Base-by-base conservation (phyloP, 2,888 invertebrate species). In the Brenthis hecate region DNA sequence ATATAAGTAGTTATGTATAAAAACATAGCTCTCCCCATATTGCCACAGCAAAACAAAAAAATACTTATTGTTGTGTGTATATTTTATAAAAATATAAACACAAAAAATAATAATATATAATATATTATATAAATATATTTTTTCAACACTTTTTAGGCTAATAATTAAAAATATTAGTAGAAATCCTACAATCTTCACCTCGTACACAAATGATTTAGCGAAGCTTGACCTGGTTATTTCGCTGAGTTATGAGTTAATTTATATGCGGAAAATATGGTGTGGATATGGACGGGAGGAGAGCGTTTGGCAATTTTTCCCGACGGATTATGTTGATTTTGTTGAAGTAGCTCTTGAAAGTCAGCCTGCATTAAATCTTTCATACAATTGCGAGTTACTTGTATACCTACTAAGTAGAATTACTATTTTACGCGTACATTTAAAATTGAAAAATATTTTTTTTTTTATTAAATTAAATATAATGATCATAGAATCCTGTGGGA, bases 241-340 rank as follows among this genome's bases (percentile, higher is more conserved):
- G 77, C 71, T 81, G 84, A 85, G 81, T 84, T 85, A 86, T 84
- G 85, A 83, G 81, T 83, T 84, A 83, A 86, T 86, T 85, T 85
- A 81, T 83, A 84, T 83, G 81, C 84, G 78, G 78, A 78, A 80
- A 85, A 83, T 85, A 81, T 79, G 79, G 78, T 75, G 76, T 65
- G 79, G 77, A 77, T 78, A 77, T 75, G 76, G 72, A 55, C 66
- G 71, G 72, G 71, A 70, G 73, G 65, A 71, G 68, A 73, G 74
- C 73, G 75, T 76, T 75, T 73, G 69, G 71, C 70, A 71, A 74
- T 75, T 72, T 74, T 74, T 74, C 72, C 72, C 70, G 67, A 60
- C 69, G 76, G 76, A 76, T 76, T 75, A 75, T 72, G 75, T 74
- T 72, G 73, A 72, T 69, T 73, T 73, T 70, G 61, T 65, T 64